Conservation (phyloP, 2,888 invertebrate species). For the Iphiclides podalirius region DNA sequence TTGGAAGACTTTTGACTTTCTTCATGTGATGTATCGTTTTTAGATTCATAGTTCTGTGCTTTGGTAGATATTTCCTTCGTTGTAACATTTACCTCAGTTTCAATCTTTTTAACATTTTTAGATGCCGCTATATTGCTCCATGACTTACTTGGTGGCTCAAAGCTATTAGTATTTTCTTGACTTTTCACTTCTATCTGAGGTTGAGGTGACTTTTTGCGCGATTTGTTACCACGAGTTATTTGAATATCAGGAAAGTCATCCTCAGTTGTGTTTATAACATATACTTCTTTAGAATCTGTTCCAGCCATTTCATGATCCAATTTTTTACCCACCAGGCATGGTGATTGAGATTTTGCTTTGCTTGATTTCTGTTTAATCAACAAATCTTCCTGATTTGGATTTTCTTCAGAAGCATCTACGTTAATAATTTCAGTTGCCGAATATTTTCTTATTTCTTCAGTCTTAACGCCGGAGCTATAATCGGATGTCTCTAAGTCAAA, state of each 20-base stretch:
- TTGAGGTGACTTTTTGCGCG: constrained; percentile 59
- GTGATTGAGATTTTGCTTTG: constrained; percentile 59
- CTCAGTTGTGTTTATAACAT: constrained; percentile 67
- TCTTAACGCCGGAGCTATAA: constrained; percentile 3
- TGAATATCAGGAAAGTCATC: constrained; percentile 72
- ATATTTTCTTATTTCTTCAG: constrained; percentile 15
- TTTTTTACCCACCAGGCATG: constrained; percentile 50
- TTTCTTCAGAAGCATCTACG: constrained; percentile 18
- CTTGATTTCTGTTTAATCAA: constrained; percentile 38
- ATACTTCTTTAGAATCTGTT: constrained; percentile 60
- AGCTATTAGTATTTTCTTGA: constrained; percentile 35
- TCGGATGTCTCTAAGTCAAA: constrained; percentile 1
- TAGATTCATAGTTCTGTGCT: constrained; percentile 27
- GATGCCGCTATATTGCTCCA: constrained; percentile 79
- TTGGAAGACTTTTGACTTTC: constrained; percentile 40
- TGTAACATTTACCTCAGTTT: constrained; percentile 27
- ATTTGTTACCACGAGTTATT: constrained; percentile 60
- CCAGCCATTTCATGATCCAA: constrained; percentile 43
- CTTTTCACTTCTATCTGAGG: constrained; percentile 37
- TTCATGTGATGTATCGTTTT: constrained; percentile 20
- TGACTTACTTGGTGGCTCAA: constrained; percentile 62
- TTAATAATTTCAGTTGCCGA: constrained; percentile 5
- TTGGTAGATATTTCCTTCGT: constrained; percentile 20
- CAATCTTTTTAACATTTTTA: constrained; percentile 45
- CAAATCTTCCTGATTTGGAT: constrained; percentile 8